A percentile compares a stretch with the other conserved stretches of the same genome.
Evolutionary conservation across 1,140 invertebrate species (phyloP).

Genomic region (Teleopsis dalmanni): DNA sequence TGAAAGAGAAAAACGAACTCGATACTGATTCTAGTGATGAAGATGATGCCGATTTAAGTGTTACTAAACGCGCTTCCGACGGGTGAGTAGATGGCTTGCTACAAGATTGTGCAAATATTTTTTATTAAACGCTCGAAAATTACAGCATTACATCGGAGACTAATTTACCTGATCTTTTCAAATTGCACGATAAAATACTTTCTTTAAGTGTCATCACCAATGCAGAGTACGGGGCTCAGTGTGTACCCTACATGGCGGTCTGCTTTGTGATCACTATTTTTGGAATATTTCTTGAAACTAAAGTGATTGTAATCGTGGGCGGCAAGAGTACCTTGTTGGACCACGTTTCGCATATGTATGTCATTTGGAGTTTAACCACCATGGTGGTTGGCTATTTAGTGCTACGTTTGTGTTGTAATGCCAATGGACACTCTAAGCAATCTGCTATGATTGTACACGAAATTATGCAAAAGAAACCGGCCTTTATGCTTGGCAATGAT

Average conservation of each 20-base stretch:
- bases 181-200: conserved; percentile 37
- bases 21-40: conserved; percentile 7
- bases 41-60: conserved; percentile 15
- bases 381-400: conserved; percentile 41
- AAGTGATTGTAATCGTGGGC: conserved; percentile 36
- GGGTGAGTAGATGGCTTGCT: background rate
- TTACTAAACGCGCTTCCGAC: background rate
- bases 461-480: conserved; percentile 44
- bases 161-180: conserved; percentile 36
- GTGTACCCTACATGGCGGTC: conserved; percentile 39
- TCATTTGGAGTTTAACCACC: conserved; percentile 36
- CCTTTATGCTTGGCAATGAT: conserved; percentile 42
- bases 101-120: background rate
- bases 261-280: conserved; percentile 40
- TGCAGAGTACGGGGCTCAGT: conserved; percentile 35
- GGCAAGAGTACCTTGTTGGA: conserved; percentile 30
- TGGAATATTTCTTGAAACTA: conserved; percentile 40
- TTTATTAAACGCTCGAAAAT: background rate
- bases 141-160: conserved; percentile 28
- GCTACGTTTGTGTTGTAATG: conserved; percentile 35
- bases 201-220: conserved; percentile 37
- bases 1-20: background rate
- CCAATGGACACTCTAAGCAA: conserved; percentile 38
- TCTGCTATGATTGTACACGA: conserved; percentile 43
- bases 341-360: conserved; percentile 31